These are phyloP conservation scores for Drosophila histrio DNA, from an alignment of 2,888 invertebrate genomes.

Conservation along the genomic window DNA sequence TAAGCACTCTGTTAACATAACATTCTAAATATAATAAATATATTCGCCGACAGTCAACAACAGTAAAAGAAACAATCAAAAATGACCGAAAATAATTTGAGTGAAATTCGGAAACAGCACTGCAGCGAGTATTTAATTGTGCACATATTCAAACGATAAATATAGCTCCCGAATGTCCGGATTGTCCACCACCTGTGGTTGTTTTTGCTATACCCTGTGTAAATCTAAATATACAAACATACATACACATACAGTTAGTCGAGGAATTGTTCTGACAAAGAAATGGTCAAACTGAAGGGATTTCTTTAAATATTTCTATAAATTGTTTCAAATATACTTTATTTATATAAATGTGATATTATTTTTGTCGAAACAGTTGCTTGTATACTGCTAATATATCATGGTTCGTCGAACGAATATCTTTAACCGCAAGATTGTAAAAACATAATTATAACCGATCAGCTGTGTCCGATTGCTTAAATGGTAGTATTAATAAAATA, in stretches of 20 bases:
- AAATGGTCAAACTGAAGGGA: neutral
- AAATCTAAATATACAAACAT: neutral
- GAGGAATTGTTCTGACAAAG: neutral
- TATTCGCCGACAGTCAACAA: neutral
- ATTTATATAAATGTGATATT: too few relatives aligned
- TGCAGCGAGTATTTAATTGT: neutral
- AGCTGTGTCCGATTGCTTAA: neutral
- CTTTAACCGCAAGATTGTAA: neutral
- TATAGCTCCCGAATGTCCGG: neutral
- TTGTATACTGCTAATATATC: too few relatives aligned
- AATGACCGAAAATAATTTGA: neutral
- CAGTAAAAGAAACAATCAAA: neutral
- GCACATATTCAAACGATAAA: neutral
- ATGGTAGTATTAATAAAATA: neutral
- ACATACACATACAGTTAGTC: neutral
- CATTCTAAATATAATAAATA: neutral
- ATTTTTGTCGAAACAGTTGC: too few relatives aligned
- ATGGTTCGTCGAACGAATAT: too few relatives aligned
- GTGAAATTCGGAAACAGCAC: neutral
- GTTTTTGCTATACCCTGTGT: neutral
- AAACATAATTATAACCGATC: neutral
- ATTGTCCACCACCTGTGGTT: neutral
- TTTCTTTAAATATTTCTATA: neutral
- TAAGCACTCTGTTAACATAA: too few relatives aligned
- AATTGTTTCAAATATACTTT: too few relatives aligned